These are phyloP conservation scores for Malaclemys terrapin DNA, from an alignment of 2,113 vertebrate species.

Conservation along the genomic window DNA sequence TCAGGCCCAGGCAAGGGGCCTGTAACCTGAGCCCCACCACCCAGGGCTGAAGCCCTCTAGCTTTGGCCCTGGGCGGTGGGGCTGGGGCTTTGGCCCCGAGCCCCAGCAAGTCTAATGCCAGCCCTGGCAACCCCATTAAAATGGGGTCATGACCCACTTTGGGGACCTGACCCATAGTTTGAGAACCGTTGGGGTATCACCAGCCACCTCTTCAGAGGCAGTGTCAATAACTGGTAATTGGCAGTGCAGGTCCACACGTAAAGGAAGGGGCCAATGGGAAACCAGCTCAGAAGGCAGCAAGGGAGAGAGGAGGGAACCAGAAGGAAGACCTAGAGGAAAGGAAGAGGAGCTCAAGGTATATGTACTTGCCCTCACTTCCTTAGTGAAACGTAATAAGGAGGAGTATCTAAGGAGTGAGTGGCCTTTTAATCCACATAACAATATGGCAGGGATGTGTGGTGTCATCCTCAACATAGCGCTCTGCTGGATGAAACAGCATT, in stretches of 20 bases:
- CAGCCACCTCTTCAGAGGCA: background rate
- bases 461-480: background rate
- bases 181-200: background rate
- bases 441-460: background rate
- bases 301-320: background rate
- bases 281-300: background rate
- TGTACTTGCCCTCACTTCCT: background rate
- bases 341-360: background rate
- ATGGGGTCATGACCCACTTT: no score
- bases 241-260: background rate
- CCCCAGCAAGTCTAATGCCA: no score
- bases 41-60: no score
- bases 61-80: no score
- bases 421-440: background rate
- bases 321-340: background rate
- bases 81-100: no score
- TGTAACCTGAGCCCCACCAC: no score
- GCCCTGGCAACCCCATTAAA: no score
- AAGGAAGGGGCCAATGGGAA: background rate
- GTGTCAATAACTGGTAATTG: fast-evolving
- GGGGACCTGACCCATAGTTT: no score
- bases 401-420: background rate
- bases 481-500: background rate
- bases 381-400: fast-evolving
- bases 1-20: no score